These are phyloP conservation scores for Sclerurus mexicanus DNA, from an alignment of 2,113 vertebrate species.

Conservation along the genomic window DNA sequence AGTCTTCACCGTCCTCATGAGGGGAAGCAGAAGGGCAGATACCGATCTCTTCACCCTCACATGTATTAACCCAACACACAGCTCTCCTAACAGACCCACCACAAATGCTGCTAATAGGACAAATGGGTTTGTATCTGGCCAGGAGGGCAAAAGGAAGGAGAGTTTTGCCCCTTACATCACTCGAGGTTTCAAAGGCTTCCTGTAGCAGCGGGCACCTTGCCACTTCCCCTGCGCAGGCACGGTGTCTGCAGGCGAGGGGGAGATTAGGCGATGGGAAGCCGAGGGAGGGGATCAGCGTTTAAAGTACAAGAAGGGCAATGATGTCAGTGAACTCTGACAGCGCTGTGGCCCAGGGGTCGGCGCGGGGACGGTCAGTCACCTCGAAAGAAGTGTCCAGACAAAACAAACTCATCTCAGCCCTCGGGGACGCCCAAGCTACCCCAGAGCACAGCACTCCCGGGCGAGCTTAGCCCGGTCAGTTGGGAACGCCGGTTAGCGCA, in stretches of 20 bases:
- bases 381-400: not conserved
- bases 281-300: fast-evolving
- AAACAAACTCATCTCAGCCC: not conserved
- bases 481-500: fast-evolving
- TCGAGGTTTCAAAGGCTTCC: not conserved
- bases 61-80: not conserved
- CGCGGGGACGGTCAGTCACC: not conserved
- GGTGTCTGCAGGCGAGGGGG: fast-evolving
- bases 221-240: fast-evolving
- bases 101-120: not conserved
- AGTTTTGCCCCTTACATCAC: not conserved
- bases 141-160: not conserved
- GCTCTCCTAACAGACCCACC: not conserved
- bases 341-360: fast-evolving
- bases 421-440: not conserved
- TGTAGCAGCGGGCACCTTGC: not conserved
- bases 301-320: not conserved
- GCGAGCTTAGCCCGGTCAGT: not conserved
- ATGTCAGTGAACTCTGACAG: fast-evolving
- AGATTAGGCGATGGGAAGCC: fast-evolving
- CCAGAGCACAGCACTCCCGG: not conserved
- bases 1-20: no score
- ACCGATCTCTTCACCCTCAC: not conserved
- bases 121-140: not conserved
- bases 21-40: no score